Base-by-base conservation (phyloP, 2,888 invertebrate genomes). In the Ryuthela nishihirai region DNA sequence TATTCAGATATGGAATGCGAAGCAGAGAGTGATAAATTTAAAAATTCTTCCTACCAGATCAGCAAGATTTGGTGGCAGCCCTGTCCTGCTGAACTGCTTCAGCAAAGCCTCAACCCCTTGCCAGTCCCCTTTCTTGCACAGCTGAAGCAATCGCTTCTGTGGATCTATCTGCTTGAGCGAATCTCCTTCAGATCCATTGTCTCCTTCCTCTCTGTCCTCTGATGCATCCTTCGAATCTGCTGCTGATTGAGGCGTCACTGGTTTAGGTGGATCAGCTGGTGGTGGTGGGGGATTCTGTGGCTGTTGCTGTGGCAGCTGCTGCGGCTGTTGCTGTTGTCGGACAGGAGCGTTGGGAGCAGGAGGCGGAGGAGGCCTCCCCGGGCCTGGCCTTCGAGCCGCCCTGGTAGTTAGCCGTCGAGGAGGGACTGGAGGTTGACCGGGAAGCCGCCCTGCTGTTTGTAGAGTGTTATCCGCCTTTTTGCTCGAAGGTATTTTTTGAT, bases 71-170 rank as follows among this genome's bases (percentile, higher is more conserved):
- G 55, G 23, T 5, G 55, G 52, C 35, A 61, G 38, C 40, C 52
- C 61, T 39, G 50, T 39, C 38, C 63, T 65, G 15, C 58, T 54
- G 32, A 63, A 54, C 38, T 63, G 64, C 32, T 67, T 67, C 32
- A 67, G 35, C 3, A 67, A 35, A 34, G 61, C 61, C 41, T 67
- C 67, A 4, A 67, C 66, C 7, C 55, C 64, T 17, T 55, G 45
- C 67, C 67, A 67, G 17, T 67, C 67, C 9, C 64, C 46, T 24
- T 52, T 55, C 34, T 48, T 55, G n/a, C 54, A 54, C 26, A 55
- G 17, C 3, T 43, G 29, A 5, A 61, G 17, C 9, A 61, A 36
- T 5, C 17, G 18, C 32, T 54, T 44, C 7, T 42, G 44, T 15
- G 40, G 49, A 35, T 60, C 60, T 36, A 48, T 45, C 5, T 24